These are phyloP conservation scores for Acipenser oxyrinchus DNA, from an alignment of 2,797 vertebrate genomes.

Conservation along the genomic window DNA sequence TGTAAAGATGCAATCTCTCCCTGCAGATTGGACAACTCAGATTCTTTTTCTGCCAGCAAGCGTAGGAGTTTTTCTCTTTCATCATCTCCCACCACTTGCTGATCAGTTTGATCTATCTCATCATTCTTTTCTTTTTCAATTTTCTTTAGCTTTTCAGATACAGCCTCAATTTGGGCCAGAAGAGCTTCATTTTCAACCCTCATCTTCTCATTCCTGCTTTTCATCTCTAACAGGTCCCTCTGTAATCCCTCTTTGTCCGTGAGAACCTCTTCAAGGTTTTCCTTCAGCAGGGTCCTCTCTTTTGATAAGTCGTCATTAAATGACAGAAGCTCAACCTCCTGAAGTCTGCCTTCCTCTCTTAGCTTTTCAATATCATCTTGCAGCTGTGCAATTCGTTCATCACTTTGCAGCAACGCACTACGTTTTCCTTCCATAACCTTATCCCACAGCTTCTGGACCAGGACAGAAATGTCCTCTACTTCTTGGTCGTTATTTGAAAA, in stretches of 20 bases:
- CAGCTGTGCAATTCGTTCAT: slow-evolving; percentile 40
- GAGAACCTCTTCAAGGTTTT: slow-evolving; percentile 61
- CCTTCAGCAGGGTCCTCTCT: slow-evolving; percentile 62
- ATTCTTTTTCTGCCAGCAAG: slow-evolving; percentile 69
- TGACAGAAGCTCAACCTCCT: slow-evolving; percentile 57
- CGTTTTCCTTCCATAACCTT: slow-evolving; percentile 51
- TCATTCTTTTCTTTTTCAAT: slow-evolving; percentile 42
- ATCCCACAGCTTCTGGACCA: slow-evolving; percentile 36
- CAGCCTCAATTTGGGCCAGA: slow-evolving; percentile 46
- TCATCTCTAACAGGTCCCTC: slow-evolving; percentile 69
- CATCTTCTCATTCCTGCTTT: slow-evolving; percentile 60
- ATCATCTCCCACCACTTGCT: no score
- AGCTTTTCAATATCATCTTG: slow-evolving; percentile 47
- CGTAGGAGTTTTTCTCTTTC: slow-evolving; percentile 37
- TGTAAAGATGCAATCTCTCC: slow-evolving; percentile 64
- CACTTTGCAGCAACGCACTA: slow-evolving; percentile 29
- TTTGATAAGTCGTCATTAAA: slow-evolving; percentile 59
- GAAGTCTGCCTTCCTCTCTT: slow-evolving; percentile 51
- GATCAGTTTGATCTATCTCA: slow-evolving; percentile 21
- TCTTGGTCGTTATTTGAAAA: slow-evolving; percentile 27
- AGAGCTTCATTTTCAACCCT: slow-evolving; percentile 68
- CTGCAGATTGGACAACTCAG: slow-evolving; percentile 59
- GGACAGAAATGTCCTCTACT: slow-evolving; percentile 33
- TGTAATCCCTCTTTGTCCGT: slow-evolving; percentile 68
- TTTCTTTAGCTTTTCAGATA: slow-evolving; percentile 42